Evolutionary conservation across 2,888 invertebrate species (phyloP).

Genomic region (Epirrhoe alternata): DNA sequence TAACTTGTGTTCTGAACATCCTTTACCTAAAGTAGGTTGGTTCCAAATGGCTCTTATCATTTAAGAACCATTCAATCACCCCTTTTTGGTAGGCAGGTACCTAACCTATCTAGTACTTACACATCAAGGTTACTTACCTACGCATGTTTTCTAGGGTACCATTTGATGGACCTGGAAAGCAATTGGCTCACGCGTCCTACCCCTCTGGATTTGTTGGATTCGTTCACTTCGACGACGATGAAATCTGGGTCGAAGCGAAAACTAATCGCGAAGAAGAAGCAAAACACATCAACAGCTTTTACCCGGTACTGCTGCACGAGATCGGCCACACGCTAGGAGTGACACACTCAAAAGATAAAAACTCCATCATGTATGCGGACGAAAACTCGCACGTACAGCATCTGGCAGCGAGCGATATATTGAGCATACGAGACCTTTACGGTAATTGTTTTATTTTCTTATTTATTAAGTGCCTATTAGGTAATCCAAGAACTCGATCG

Average conservation of each 20-base stretch:
- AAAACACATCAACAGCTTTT: not conserved
- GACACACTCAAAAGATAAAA: not conserved
- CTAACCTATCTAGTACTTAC: no score
- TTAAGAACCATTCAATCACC: no score
- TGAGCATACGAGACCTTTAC: conserved; percentile 10
- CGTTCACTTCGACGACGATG: conserved; percentile 18
- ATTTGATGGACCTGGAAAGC: no score
- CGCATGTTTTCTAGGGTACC: no score
- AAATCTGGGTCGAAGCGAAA: conserved; percentile 2
- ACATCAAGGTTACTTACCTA: no score
- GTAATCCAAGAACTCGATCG: no score
- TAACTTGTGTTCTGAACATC: no score
- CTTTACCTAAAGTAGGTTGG: no score
- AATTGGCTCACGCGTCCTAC: no score
- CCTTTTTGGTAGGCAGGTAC: no score
- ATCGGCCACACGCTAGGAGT: conserved; percentile 17
- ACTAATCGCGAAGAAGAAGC: not conserved
- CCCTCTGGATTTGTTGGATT: no score
- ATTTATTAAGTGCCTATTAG: not conserved
- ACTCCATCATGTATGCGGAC: conserved; percentile 9
- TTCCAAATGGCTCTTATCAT: no score
- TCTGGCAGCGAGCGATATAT: not conserved
- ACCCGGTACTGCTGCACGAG: conserved; percentile 10
- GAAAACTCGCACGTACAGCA: not conserved
- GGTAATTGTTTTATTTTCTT: not conserved